These are phyloP conservation scores for Aphelinus certus DNA, from an alignment of 1,140 invertebrate species.

Conservation along the genomic window DNA sequence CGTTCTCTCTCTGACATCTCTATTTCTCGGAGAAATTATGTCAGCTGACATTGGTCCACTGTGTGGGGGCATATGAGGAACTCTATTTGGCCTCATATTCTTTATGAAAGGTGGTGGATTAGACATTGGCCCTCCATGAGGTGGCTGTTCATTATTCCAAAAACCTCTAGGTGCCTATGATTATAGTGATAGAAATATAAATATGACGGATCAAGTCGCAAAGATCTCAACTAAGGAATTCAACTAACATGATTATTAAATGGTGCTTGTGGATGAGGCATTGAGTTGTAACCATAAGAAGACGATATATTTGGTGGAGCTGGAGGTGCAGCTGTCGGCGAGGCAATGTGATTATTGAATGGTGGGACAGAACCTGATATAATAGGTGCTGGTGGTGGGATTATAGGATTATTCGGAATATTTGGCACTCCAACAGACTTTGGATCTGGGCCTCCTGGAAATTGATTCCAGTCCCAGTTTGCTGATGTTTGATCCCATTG, in stretches of 20 bases:
- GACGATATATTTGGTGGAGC: constrained; percentile 56
- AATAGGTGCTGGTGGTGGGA: constrained; percentile 60
- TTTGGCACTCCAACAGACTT: constrained; percentile 61
- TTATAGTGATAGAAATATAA: constrained; percentile 23
- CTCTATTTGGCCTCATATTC: constrained; percentile 52
- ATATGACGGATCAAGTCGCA: too few species aligned
- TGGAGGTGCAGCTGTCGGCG: constrained; percentile 58
- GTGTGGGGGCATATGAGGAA: constrained; percentile 49
- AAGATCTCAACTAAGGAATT: too few species aligned
- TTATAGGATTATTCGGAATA: constrained; percentile 43
- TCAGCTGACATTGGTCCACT: constrained; percentile 11
- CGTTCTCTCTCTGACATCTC: constrained; percentile 61
- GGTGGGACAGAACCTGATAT: constrained; percentile 57
- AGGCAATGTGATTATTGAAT: constrained; percentile 49
- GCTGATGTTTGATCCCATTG: constrained; percentile 51
- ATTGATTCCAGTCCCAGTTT: constrained; percentile 65
- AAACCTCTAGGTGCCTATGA: constrained; percentile 46
- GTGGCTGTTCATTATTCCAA: constrained; percentile 60
- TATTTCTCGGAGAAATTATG: constrained; percentile 52
- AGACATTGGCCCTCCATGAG: constrained; percentile 44
- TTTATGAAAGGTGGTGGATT: constrained; percentile 55
- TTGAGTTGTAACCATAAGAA: constrained; percentile 61
- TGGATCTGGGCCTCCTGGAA: constrained; percentile 60
- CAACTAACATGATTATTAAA: constrained; percentile 53
- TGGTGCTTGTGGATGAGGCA: constrained; percentile 52